Percentiles rank a stretch among this genome's conserved stretches.
Conservation (phyloP, 2,888 invertebrate species). For the Aspidiotus rigidus region DNA sequence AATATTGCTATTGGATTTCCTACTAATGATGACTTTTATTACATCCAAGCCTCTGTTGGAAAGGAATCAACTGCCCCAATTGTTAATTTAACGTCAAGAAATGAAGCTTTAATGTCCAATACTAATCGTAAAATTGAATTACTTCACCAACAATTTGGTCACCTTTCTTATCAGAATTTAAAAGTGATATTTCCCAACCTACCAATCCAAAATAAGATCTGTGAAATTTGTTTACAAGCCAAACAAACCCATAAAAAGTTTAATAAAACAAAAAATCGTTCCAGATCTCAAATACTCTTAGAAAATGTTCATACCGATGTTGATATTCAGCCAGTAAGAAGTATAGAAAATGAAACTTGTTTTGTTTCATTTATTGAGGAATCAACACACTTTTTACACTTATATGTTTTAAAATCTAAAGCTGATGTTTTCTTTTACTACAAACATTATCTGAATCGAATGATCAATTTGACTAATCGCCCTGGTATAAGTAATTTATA, state of each 20-base stretch:
- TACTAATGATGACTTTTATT: not conserved
- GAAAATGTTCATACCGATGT: not conserved
- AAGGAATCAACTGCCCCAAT: not conserved
- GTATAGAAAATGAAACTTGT: not conserved
- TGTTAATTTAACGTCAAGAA: not conserved
- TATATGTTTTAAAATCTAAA: slow-evolving; percentile 3
- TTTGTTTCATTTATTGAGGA: not conserved
- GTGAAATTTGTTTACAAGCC: not conserved
- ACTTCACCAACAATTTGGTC: not conserved
- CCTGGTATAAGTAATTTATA: no score
- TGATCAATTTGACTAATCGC: not conserved
- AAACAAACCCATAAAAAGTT: not conserved
- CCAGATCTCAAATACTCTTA: not conserved
- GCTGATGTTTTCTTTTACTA: not conserved
- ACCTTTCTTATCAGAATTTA: not conserved
- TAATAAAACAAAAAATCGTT: not conserved
- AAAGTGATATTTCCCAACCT: not conserved
- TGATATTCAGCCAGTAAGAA: not conserved
- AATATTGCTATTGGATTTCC: not conserved
- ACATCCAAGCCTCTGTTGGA: not conserved
- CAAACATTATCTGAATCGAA: not conserved
- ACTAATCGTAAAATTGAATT: not conserved
- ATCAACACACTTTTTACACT: not conserved
- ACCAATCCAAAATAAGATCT: not conserved
- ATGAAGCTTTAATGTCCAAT: not conserved